phyloP scores from a whole-genome alignment of 2,797 vertebrate species.

The Enteromius fasciolatus region DNA sequence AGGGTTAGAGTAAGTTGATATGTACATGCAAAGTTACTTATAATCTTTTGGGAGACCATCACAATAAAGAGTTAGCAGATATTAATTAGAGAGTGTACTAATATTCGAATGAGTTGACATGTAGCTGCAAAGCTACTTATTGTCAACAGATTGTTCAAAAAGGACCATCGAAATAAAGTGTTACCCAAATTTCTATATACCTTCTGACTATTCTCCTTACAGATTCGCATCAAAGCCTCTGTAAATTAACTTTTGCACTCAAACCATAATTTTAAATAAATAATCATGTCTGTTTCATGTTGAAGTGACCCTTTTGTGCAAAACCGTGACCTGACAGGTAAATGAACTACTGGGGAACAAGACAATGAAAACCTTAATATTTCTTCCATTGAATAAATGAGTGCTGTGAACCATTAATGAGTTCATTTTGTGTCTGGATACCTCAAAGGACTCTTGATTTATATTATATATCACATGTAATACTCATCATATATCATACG shows the following conservation, averaged over 20 bases:
- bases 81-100: too few relatives aligned
- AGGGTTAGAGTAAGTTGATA: too few relatives aligned
- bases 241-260: conserved; percentile 19
- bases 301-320: conserved; percentile 24
- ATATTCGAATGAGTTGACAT: too few relatives aligned
- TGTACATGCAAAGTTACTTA: too few relatives aligned
- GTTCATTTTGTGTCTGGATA: neutral
- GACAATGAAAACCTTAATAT: conserved; percentile 18
- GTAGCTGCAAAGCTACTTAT: too few relatives aligned
- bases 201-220: neutral
- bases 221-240: neutral
- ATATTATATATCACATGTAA: conserved; percentile 17
- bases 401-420: conserved; percentile 2
- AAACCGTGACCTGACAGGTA: conserved; percentile 33
- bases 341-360: conserved; percentile 19
- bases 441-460: conserved; percentile 17
- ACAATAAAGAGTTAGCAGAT: too few relatives aligned
- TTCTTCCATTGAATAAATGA: conserved; percentile 24
- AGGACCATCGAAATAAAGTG: too few relatives aligned
- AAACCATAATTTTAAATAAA: conserved; percentile 37
- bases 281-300: conserved; percentile 17
- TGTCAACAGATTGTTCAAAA: too few relatives aligned
- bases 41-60: too few relatives aligned
- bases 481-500: neutral
- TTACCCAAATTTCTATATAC: neutral